phyloP scores from a whole-genome alignment of 2,888 invertebrate genomes.

The Tenthredo amoena region DNA sequence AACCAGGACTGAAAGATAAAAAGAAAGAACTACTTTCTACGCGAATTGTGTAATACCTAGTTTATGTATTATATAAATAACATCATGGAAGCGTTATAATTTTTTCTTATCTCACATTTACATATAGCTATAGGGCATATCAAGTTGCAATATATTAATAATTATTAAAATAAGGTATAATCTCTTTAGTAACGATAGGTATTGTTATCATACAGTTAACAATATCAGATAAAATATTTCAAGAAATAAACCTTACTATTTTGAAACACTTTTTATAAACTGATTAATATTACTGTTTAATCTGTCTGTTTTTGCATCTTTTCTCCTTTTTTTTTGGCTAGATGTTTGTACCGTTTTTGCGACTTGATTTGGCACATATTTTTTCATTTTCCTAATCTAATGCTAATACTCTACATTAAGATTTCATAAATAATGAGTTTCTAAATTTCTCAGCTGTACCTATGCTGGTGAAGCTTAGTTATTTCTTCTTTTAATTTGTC shows the following conservation, averaged over 20 bases:
- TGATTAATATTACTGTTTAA: slow-evolving; percentile 40
- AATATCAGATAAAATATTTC: slow-evolving; percentile 50
- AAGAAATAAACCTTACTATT: slow-evolving; percentile 35
- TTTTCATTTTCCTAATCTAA: slow-evolving; percentile 58
- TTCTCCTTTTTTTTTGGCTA: slow-evolving; percentile 62
- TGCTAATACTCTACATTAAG: slow-evolving; percentile 39
- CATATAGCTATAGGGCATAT: slow-evolving; percentile 1
- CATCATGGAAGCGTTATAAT: slow-evolving; percentile 26
- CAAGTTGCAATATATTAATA: slow-evolving; percentile 30
- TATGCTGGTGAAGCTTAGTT: not conserved
- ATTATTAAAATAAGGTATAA: slow-evolving; percentile 41
- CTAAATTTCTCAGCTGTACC: slow-evolving; percentile 25
- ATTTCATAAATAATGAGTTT: not conserved
- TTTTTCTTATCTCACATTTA: slow-evolving; percentile 27
- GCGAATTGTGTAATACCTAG: slow-evolving; percentile 32
- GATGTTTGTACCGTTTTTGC: slow-evolving; percentile 66
- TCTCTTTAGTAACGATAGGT: slow-evolving; percentile 36
- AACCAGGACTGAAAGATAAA: slow-evolving; percentile 44
- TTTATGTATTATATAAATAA: slow-evolving; percentile 31
- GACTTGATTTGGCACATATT: slow-evolving; percentile 71
- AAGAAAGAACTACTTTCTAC: slow-evolving; percentile 40
- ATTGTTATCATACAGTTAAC: slow-evolving; percentile 47
- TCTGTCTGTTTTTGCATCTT: slow-evolving; percentile 54
- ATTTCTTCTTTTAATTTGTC: slow-evolving; percentile 52
- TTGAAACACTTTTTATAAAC: slow-evolving; percentile 35